A percentile compares a stretch with the other conserved stretches of the same genome.
These are phyloP conservation scores for Rissa tridactyla DNA, from an alignment of 2,113 vertebrate species.

Conservation along the genomic window DNA sequence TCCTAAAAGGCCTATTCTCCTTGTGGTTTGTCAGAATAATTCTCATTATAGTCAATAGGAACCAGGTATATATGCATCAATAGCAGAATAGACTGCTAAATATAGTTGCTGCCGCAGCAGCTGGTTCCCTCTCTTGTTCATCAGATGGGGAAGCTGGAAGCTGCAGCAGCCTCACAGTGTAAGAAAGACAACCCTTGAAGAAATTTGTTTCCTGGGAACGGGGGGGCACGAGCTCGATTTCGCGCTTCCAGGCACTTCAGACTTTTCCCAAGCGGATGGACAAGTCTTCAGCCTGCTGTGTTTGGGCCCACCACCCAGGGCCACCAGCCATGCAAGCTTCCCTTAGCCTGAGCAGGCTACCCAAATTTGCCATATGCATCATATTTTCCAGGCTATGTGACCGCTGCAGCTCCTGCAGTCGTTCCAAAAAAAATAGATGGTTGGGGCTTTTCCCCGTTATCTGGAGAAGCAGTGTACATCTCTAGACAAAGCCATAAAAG, in stretches of 20 bases:
- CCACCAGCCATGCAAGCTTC: rapidly evolving
- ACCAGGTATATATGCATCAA: constrained; percentile 31
- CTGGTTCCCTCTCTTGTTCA: background rate
- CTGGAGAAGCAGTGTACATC: background rate
- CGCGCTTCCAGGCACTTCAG: background rate
- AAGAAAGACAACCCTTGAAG: background rate
- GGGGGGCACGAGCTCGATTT: background rate
- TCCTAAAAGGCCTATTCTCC: constrained; percentile 27
- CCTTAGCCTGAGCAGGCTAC: background rate
- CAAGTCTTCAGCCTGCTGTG: background rate
- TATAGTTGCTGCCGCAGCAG: background rate
- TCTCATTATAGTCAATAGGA: constrained; percentile 11
- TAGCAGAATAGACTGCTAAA: constrained; percentile 46
- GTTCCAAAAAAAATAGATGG: background rate
- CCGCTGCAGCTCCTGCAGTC: background rate
- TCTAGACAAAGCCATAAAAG: background rate
- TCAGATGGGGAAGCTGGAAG: background rate
- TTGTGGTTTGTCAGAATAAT: constrained; percentile 20
- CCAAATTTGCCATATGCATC: background rate
- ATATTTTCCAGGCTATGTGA: background rate
- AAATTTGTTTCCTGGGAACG: background rate
- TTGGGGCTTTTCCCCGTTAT: background rate
- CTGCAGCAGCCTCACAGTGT: background rate
- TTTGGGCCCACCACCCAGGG: background rate
- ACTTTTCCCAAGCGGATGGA: background rate